Conservation (phyloP, 2,113 vertebrate species). For the Pycnonotus jocosus region DNA sequence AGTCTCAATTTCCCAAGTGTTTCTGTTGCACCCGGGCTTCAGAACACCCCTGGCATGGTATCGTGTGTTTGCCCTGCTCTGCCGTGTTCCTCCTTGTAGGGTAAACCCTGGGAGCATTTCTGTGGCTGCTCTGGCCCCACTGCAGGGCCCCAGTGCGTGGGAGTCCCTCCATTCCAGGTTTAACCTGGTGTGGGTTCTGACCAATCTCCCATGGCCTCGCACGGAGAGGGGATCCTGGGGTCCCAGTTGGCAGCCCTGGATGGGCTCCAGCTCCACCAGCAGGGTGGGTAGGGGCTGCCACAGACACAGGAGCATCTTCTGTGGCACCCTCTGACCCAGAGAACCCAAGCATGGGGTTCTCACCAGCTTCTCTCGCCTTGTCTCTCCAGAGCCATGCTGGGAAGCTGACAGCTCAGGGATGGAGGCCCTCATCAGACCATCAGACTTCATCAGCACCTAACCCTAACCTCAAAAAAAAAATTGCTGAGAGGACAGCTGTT, state of each 20-base stretch:
- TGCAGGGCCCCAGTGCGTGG: fast-evolving
- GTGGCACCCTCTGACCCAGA: constrained; percentile 74
- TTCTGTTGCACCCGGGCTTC: not conserved
- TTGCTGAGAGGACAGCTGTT: not conserved
- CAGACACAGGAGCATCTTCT: constrained; percentile 80
- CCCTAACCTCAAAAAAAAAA: not conserved
- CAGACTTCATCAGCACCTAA: not conserved
- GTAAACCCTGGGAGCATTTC: not conserved
- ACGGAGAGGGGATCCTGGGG: constrained; percentile 61
- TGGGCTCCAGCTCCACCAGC: constrained; percentile 76
- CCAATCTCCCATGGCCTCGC: constrained; percentile 79
- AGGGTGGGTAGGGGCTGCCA: constrained; percentile 83
- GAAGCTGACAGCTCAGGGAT: not conserved
- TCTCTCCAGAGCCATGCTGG: not conserved
- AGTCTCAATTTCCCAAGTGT: not conserved
- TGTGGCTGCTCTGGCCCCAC: not conserved
- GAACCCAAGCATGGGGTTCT: not conserved
- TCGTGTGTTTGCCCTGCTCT: fast-evolving
- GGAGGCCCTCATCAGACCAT: not conserved
- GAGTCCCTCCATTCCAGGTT: constrained; percentile 29
- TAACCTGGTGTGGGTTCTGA: constrained; percentile 71
- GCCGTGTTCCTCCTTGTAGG: not conserved
- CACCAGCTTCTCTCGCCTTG: fast-evolving
- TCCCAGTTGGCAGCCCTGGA: constrained; percentile 61
- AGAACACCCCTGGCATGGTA: not conserved